phyloP scores from a whole-genome alignment of 2,888 invertebrate genomes.

The Emesis russula region DNA sequence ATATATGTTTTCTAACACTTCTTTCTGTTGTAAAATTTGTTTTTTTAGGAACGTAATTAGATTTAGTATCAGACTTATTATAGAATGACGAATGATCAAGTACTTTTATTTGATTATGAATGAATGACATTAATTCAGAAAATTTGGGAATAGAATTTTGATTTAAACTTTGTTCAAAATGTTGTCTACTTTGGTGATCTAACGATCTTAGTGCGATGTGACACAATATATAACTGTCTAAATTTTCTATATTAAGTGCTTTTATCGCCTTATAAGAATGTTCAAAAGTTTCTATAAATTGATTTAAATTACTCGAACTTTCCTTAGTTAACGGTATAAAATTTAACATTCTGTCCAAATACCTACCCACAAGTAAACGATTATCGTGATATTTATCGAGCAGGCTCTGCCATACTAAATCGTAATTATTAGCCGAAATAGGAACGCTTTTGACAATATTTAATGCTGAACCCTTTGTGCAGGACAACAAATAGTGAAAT shows the following conservation, averaged over 20 bases:
- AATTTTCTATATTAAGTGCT: constrained; percentile 49
- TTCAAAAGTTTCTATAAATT: constrained; percentile 54
- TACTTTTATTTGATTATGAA: constrained; percentile 41
- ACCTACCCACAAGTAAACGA: constrained; percentile 45
- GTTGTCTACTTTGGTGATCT: constrained; percentile 40
- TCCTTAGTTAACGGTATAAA: constrained; percentile 57
- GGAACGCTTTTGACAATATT: constrained; percentile 43
- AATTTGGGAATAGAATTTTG: constrained; percentile 48
- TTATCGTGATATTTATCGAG: constrained; percentile 71
- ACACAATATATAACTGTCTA: constrained; percentile 45
- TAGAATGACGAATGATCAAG: too few species aligned
- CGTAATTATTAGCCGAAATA: constrained; percentile 55
- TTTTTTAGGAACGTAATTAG: too few species aligned
- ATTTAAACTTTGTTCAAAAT: constrained; percentile 47
- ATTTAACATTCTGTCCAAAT: constrained; percentile 66
- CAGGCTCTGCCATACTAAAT: constrained; percentile 63
- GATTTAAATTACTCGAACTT: constrained; percentile 35
- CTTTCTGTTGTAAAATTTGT: too few species aligned
- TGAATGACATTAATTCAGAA: constrained; percentile 30
- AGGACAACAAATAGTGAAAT: constrained; percentile 46
- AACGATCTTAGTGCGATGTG: constrained; percentile 47
- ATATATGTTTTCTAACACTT: too few species aligned
- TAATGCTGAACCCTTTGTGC: neutral
- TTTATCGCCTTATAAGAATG: constrained; percentile 59
- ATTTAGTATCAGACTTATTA: too few species aligned